Base-by-base conservation (phyloP, 35 echinoderm and acorn worm species). In the Heliocidaris erythrogramma region DNA sequence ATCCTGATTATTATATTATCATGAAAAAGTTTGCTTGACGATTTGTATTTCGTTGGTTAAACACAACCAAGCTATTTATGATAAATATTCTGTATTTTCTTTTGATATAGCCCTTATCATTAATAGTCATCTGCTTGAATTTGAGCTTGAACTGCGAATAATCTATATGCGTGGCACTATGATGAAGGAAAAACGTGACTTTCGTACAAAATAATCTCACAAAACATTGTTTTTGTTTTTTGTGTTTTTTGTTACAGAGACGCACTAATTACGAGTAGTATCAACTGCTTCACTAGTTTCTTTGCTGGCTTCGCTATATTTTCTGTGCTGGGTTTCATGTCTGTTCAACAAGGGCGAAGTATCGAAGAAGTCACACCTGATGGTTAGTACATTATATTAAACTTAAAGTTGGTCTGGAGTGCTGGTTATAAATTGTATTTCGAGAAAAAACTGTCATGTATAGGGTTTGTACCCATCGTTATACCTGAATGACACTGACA, bases 231-330 rank as follows among this genome's bases (percentile, higher is more conserved):
- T 12, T 2, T 2, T 5, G 59, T 12, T 60, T 60, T 60, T 10
- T 13, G 0, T 18, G 6, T 78, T 30, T 35, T 31, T 89, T 1
- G 17, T 94, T 48, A 59, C 13, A 99, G 98, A 47, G 98, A 99
- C 85, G 97, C 98, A 8, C 30, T 99, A 14, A 47, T 99, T 17
- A 91, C 94, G n/a, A 97, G 98, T 93, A 48, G 88, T 13, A 96
- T 97, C 48, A 99, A 99, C 88, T 99, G 97, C 59, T 32, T 96
- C 0, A 99, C 98, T 5, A 99, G 98, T 92, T 99, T 99, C 71
- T 85, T 99, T 52, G 97, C 98, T 30, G 98, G 98, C 31, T 99
- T 99, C 93, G 98, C 96, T 32, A 96, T 99, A 32, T 99, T 99
- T 78, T 96, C 98, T 13, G 95, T 97, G 32, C 89, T 99, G 7